Base-by-base conservation (phyloP, 2,797 vertebrate species). In the Danio jaintianensis region DNA sequence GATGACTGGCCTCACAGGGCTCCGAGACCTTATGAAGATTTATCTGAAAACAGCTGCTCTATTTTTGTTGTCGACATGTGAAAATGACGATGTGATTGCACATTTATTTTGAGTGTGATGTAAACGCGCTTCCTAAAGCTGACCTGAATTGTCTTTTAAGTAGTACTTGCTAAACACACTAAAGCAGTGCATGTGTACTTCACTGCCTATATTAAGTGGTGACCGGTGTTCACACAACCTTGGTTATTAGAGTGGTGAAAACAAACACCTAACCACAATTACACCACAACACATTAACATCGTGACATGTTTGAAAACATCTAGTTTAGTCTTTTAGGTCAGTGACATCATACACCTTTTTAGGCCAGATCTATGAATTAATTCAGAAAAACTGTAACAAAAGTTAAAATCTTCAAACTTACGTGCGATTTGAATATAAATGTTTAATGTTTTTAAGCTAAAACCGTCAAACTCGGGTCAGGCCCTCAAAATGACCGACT, bases 1-100 rank as follows among this genome's bases (percentile, higher is more conserved):
- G 64, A 82, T 80, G 59, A 43, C 58, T 61, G 48, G 43, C 55
- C 74, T 80, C 48, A 66, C 56, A 40, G 22, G 20, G 15, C 53
- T 40, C 42, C 20, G 59, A 73, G 68, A 74, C 38, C 48, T 56
- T 50, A 29, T 67, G 9, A 71, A 71, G 63, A 61, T 56, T 73
- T 55, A 64, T 75, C 43, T 69, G 12, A 42, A 48, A 70, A 22
- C n/a, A 56, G 52, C 71, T 6, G 36, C 10, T 20, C 78, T 71
- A 59, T 64, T 79, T 79, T 64, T 72, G 45, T 36, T 63, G 16
- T 36, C 40, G 15, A 40, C 48, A 63, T 64, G 69, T 56, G 47
- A 71, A 71, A 62, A 53, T 15, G 22, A 61, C 0, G 52, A 78
- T 40, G 47, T 50, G 18, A 20, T 16, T 56, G 66, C 3, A 52